A percentile compares a stretch with the other conserved stretches of the same genome.
phyloP scores from a whole-genome alignment of 2,113 vertebrate species.

The Chaetorhynchus papuensis region DNA sequence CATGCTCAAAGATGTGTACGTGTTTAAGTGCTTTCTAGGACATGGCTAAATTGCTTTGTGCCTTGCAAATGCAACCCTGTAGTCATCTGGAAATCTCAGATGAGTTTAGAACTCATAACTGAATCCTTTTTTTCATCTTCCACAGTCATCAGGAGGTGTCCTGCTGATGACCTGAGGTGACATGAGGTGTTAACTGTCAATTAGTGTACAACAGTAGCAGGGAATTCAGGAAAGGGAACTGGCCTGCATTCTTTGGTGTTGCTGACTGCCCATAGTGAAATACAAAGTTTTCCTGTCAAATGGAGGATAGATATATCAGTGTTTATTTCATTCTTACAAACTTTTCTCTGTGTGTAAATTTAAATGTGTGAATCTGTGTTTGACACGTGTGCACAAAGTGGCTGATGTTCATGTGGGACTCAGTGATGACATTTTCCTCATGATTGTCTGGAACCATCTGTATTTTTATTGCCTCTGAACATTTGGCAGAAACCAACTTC shows the following conservation, averaged over 20 bases:
- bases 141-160: not conserved
- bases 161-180: not conserved
- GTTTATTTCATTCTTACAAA: not conserved
- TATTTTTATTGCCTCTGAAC: not conserved
- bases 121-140: not conserved
- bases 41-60: not conserved
- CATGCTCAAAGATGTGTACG: not conserved
- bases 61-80: not conserved
- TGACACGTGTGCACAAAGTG: not conserved
- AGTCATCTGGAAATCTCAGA: not conserved
- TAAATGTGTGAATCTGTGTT: not conserved
- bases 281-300: not conserved
- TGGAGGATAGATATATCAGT: not conserved
- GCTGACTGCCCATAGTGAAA: not conserved
- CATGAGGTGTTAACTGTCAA: not conserved
- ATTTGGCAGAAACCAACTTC: not conserved
- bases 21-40: not conserved
- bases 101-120: not conserved
- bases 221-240: not conserved
- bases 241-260: rapidly evolving
- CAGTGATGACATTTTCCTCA: not conserved
- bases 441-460: not conserved
- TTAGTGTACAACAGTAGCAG: not conserved
- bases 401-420: not conserved
- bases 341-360: not conserved